These are phyloP conservation scores for Hippocampus barbouri DNA, from an alignment of 2,113 vertebrate genomes.

Conservation along the genomic window DNA sequence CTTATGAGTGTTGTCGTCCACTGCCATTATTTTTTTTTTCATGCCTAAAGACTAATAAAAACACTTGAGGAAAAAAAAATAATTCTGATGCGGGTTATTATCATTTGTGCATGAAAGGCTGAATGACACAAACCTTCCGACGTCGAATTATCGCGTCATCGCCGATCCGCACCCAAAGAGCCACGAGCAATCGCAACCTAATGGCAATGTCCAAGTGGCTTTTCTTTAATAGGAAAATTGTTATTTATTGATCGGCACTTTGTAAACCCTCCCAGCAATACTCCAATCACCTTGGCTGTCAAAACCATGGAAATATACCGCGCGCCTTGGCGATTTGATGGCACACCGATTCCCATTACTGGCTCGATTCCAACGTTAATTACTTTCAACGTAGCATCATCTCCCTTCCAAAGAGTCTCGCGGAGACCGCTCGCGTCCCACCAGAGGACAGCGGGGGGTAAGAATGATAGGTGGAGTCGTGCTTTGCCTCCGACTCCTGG, in stretches of 20 bases:
- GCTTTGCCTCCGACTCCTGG: slow-evolving; percentile 53
- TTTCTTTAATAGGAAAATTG: slow-evolving; percentile 98
- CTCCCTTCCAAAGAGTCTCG: slow-evolving; percentile 43
- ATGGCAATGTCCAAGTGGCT: slow-evolving; percentile 87
- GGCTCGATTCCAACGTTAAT: slow-evolving; percentile 67
- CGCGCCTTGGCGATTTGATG: slow-evolving; percentile 71
- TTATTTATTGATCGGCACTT: slow-evolving; percentile 95
- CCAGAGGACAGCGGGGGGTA: slow-evolving; percentile 56
- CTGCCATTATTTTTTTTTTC: too few species aligned
- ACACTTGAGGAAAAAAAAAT: too few species aligned
- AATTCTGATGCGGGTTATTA: too few species aligned
- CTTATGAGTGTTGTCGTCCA: too few species aligned
- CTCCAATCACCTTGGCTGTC: slow-evolving; percentile 92
- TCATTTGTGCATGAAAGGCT: not conserved
- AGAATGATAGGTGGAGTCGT: slow-evolving; percentile 43
- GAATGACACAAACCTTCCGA: slow-evolving; percentile 25
- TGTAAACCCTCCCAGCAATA: slow-evolving; percentile 88
- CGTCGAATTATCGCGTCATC: slow-evolving; percentile 15
- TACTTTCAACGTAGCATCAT: slow-evolving; percentile 55
- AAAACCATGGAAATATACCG: slow-evolving; percentile 83
- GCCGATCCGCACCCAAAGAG: slow-evolving; percentile 78
- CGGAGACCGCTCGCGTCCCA: slow-evolving; percentile 45
- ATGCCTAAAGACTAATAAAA: too few species aligned
- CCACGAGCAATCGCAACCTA: slow-evolving; percentile 92
- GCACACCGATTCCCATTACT: slow-evolving; percentile 53